These are phyloP conservation scores for Microhierax caerulescens DNA, from an alignment of 2,797 vertebrate species.

Conservation along the genomic window DNA sequence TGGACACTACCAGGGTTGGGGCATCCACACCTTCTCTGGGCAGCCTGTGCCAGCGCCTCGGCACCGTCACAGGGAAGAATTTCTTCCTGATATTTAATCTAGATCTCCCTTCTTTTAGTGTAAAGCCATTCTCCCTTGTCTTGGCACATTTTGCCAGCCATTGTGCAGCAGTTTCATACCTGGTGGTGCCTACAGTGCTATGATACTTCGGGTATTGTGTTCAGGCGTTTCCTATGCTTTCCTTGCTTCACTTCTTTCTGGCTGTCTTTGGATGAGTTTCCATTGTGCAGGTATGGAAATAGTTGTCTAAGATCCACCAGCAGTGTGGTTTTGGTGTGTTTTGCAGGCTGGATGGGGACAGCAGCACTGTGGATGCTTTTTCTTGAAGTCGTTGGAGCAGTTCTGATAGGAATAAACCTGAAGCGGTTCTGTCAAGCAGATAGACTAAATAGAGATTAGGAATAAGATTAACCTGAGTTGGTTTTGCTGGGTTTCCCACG, in stretches of 20 bases:
- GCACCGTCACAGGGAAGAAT: too few relatives aligned
- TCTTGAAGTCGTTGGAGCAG: neutral
- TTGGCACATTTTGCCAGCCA: neutral
- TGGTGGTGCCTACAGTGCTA: neutral
- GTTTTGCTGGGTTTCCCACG: neutral
- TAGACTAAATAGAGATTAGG: neutral
- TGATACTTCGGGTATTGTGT: rapidly evolving
- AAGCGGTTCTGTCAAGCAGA: too few relatives aligned
- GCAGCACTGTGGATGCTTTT: neutral
- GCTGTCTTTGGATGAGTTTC: neutral
- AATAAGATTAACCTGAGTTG: neutral
- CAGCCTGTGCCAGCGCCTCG: too few relatives aligned
- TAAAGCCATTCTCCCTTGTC: too few relatives aligned
- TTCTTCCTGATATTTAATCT: too few relatives aligned
- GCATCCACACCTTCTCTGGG: too few relatives aligned
- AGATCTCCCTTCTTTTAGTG: too few relatives aligned
- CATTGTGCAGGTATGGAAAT: rapidly evolving
- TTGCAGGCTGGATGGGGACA: neutral
- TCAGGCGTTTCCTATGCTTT: neutral
- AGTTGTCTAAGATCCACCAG: neutral
- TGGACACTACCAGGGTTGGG: too few relatives aligned
- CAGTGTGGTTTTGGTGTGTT: rapidly evolving
- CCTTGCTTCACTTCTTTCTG: neutral
- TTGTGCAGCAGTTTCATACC: neutral
- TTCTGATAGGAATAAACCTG: neutral